Evolutionary conservation across 2,113 vertebrate species (phyloP), one percentile per base, ranked within the genome.

Genomic region (Pagrus major): DNA sequence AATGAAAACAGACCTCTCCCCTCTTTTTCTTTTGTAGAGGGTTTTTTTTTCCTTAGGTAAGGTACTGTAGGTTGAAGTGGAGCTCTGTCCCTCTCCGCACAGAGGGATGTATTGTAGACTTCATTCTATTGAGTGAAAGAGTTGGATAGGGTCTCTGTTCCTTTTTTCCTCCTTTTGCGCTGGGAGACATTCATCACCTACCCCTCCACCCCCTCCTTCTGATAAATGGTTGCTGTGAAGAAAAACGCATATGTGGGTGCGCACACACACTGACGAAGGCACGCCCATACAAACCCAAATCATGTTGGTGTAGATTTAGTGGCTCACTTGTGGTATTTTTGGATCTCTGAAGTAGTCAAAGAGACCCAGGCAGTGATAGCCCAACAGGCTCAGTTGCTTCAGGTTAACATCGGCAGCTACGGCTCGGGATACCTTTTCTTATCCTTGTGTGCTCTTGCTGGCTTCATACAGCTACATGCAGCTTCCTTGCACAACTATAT

Each of bases 1-100:
- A 93, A 91, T 87, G 85, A 88, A 92, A 91, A 86, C 88, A 92
- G 87, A 88, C 81, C 86, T 66, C 51, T 65, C 66, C 21, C 42
- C 59, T 84, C 35, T 56, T 31, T 77, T 72, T 47, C 60, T 55
- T 78, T 82, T 88, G 74, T 74, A 61, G 46, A 42, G 25, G n/a
- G n/a, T 41, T 74, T 70, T 37, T 60, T 39, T 68, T 71, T 35
- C 15, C 14, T 72, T 67, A 46, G 78, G 78, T 76, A 79, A 76
- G 69, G 76, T 76, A 84, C 54, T 77, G 68, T 68, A 78, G 84
- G 69, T 82, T 68, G 71, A 87, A 88, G 80, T 66, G 65, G 39
- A 83, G 75, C 64, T 77, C 69, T 65, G 75, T 87, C 80, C 75
- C 39, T 44, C 75, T 51, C 64, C 18, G 46, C 55, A 31, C 76